phyloP scores from a whole-genome alignment of 2,888 invertebrate genomes.

The Leucania comma region DNA sequence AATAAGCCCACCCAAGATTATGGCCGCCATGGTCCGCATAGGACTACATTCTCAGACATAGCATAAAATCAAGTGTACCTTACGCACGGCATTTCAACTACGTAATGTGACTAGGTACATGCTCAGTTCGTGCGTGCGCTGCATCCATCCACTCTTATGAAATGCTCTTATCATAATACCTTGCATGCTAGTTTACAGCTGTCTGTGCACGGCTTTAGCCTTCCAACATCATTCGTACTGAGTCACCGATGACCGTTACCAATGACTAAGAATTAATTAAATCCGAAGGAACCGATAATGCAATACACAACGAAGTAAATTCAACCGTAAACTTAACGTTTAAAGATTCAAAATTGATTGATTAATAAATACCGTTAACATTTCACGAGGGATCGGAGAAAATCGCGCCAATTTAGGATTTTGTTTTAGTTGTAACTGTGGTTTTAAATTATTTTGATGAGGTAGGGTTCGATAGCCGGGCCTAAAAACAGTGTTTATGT shows the following conservation, averaged over 20 bases:
- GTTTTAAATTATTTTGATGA: slow-evolving; percentile 66
- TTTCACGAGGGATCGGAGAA: slow-evolving; percentile 76
- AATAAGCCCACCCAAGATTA: too few species aligned
- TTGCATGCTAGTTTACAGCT: too few species aligned
- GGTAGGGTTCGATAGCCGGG: slow-evolving; percentile 58
- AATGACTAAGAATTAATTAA: slow-evolving; percentile 89
- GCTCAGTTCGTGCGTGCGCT: too few species aligned
- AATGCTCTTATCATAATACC: too few species aligned
- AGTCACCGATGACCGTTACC: slow-evolving; percentile 85
- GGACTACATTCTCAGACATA: too few species aligned
- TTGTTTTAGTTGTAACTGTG: slow-evolving; percentile 77
- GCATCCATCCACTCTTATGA: too few species aligned
- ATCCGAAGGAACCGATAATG: slow-evolving; percentile 77
- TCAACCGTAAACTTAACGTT: slow-evolving; percentile 65
- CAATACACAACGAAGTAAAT: slow-evolving; percentile 63
- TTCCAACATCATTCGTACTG: slow-evolving; percentile 72
- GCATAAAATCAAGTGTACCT: too few species aligned
- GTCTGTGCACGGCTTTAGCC: not conserved
- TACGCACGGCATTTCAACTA: too few species aligned
- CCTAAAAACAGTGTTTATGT: slow-evolving; percentile 45
- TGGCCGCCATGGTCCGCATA: too few species aligned
- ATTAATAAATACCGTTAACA: slow-evolving; percentile 77
- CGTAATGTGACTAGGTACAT: too few species aligned
- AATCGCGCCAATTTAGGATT: slow-evolving; percentile 84
- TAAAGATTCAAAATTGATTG: slow-evolving; percentile 71